Conservation (phyloP, 2,888 invertebrate genomes). For the Schizaphis graminum region DNA sequence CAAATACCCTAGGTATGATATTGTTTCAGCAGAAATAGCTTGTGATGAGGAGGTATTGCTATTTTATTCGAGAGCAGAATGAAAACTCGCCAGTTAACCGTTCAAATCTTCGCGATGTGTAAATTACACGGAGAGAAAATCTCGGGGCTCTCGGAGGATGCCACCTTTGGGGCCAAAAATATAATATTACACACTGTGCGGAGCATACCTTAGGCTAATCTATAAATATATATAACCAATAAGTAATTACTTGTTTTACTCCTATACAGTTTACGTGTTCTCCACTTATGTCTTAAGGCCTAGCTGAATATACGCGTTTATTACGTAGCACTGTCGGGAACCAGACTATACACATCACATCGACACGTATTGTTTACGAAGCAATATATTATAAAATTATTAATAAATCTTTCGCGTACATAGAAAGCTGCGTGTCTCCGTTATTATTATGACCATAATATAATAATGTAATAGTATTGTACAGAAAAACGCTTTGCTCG, state of each 20-base stretch:
- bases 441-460: background rate
- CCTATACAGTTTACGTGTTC: background rate
- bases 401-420: background rate
- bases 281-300: background rate
- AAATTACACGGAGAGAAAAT: too few species aligned
- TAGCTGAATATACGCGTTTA: background rate
- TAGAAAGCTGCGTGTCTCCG: background rate
- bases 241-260: background rate
- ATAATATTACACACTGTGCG: background rate
- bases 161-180: too few species aligned
- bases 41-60: background rate
- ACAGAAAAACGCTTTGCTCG: background rate
- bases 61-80: too few species aligned
- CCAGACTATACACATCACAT: too few species aligned
- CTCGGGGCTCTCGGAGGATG: too few species aligned
- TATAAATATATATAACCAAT: background rate
- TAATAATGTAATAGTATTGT: background rate
- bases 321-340: background rate
- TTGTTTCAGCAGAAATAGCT: background rate
- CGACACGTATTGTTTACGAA: background rate
- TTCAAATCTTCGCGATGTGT: too few species aligned
- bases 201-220: background rate
- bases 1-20: background rate
- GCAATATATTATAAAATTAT: background rate
- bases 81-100: too few species aligned